Conservation (phyloP, 2,888 invertebrate genomes). For the Imbricaverruca yamaguchii region DNA sequence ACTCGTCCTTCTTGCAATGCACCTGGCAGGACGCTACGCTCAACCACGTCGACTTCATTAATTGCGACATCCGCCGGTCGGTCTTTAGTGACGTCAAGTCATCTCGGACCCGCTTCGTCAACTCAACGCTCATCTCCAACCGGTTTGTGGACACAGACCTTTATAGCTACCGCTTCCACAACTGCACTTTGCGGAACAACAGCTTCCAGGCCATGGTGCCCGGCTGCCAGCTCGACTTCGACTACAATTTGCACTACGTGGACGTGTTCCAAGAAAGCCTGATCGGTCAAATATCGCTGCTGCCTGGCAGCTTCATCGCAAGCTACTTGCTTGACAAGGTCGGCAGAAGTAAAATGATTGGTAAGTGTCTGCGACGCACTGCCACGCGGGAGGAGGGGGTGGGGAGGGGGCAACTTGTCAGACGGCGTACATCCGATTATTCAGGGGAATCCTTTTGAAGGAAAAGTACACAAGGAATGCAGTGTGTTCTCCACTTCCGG, state of each 20-base stretch:
- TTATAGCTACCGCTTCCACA: constrained; percentile 45
- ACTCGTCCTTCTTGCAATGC: constrained; percentile 47
- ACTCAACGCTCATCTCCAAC: constrained; percentile 37
- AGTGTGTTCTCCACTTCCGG: too few species aligned
- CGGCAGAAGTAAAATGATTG: constrained; percentile 45
- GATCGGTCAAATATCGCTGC: constrained; percentile 45
- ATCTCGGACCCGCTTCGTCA: constrained; percentile 55
- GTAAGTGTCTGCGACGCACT: too few species aligned
- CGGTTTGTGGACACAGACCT: constrained; percentile 66
- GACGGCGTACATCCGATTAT: too few species aligned
- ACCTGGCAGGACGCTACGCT: constrained; percentile 51
- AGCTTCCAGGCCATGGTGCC: constrained; percentile 44
- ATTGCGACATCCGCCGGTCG: constrained; percentile 60
- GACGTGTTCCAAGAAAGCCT: constrained; percentile 47
- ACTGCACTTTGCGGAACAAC: constrained; percentile 52
- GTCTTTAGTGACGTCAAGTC: constrained; percentile 64
- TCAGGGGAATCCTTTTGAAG: too few species aligned
- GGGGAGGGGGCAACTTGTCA: too few species aligned
- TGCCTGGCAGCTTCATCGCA: constrained; percentile 43
- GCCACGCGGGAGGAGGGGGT: too few species aligned
- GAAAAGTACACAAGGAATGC: too few species aligned
- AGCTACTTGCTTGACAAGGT: constrained; percentile 43
- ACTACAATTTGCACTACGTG: constrained; percentile 53
- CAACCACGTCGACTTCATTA: constrained; percentile 62
- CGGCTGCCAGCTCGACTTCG: constrained; percentile 46